Evolutionary conservation across 1,140 invertebrate genomes (phyloP), one percentile per base, ranked within the genome.

Genomic region (Brachionus koreanus): DNA sequence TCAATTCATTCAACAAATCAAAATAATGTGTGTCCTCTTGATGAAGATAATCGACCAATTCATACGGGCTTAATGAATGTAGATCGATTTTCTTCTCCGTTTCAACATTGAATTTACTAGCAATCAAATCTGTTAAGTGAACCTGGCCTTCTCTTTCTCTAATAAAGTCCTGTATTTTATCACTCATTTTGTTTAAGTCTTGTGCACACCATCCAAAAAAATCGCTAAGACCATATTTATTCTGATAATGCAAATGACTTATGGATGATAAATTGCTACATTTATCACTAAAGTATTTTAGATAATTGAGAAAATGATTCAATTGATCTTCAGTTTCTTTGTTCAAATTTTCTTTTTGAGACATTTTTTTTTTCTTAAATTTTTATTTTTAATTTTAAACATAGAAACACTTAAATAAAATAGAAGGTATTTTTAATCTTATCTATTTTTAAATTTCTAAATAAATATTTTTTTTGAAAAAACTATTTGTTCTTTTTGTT

Each of bases 281-380:
- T 39, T 69, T 69, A 69, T 69, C 35, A 33, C 65, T 69, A 16
- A 69, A 69, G 16, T 37, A 69, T 39, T 69, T 69, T 13, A 69
- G 35, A 37, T 69, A 69, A 69, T 69, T 37, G 10, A 69, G 7
- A 35, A 69, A 69, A 37, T 37, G 9, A n/a, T 69, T 69, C 33
- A 69, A 39, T 16, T 69, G 7, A 7, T 69, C 35, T 16, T 69
- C 65, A 7, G 29, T 37, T 69, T 35, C 35, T 42, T 69, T 69
- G 35, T 39, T 69, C n/a, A 37, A 2, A n/a, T 29, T 9, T 37
- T 69, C 35, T 7, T 13, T 13, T 69, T 69, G 10, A 16, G 65
- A 69, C 65, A 69, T 69, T 52, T 52, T 52, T 52, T 16, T 16
- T 13, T 4, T 46, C n/a, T 13, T 0, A n/a, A 46, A 46, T 52